Conservation (phyloP, 2,113 vertebrate species). For the Nymphicus hollandicus region DNA sequence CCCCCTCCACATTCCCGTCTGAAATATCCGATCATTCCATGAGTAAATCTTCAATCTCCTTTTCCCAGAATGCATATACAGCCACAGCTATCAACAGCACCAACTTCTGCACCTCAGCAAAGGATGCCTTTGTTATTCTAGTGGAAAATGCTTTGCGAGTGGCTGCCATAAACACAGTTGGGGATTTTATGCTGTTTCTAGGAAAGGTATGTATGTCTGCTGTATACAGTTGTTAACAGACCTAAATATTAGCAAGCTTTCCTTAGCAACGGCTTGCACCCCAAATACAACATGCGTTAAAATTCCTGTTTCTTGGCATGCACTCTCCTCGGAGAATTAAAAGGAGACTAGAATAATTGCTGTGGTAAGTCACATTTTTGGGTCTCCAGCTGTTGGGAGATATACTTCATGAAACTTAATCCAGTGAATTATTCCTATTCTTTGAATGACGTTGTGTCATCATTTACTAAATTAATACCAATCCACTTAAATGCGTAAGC, state of each 20-base stretch:
- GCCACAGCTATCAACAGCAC: slow-evolving; percentile 99
- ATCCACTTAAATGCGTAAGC: background rate
- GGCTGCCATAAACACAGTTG: slow-evolving; percentile 94
- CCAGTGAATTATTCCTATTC: background rate
- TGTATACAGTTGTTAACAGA: background rate
- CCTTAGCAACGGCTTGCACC: background rate
- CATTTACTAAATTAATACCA: background rate
- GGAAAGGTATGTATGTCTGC: slow-evolving; percentile 90
- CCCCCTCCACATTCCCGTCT: background rate
- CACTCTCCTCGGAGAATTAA: background rate
- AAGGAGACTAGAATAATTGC: background rate
- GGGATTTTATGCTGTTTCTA: slow-evolving; percentile 96
- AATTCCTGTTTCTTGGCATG: background rate
- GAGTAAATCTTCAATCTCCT: background rate
- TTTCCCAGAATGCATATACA: slow-evolving; percentile 92
- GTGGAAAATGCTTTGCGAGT: slow-evolving; percentile 97
- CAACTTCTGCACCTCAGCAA: slow-evolving; percentile 97
- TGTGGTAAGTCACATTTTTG: background rate
- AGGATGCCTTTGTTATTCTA: slow-evolving; percentile 94
- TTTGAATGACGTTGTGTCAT: background rate
- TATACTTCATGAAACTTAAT: background rate
- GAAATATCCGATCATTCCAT: background rate
- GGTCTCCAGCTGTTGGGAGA: background rate
- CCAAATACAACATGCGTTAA: background rate
- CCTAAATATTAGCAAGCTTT: background rate